Evolutionary conservation across 92 coral and sea anemone species (phyloP).

Genomic region (Diadumene lineata): DNA sequence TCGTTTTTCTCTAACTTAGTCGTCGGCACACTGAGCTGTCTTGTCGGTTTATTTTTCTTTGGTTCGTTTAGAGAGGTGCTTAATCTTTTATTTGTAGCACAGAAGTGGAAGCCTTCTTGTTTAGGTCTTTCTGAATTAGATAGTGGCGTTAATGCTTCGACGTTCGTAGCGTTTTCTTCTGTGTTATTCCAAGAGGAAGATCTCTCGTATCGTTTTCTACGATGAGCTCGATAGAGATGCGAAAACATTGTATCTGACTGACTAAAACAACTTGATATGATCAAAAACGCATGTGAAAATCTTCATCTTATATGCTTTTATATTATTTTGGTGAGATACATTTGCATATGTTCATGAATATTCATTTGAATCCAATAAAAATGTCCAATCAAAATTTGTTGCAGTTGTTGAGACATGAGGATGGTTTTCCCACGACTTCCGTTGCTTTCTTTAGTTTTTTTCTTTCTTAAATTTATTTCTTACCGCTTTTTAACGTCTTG

Average conservation of each 20-base stretch:
- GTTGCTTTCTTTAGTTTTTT: too few relatives aligned
- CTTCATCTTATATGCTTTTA: conserved; percentile 1
- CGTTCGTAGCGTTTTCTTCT: conserved; percentile 17
- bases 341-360: conserved; percentile 24
- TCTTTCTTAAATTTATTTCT: too few relatives aligned
- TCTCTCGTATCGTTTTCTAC: conserved; percentile 59
- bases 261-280: neutral
- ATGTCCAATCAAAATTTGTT: conserved; percentile 16
- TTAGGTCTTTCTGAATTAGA: conserved; percentile 53
- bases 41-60: conserved; percentile 5
- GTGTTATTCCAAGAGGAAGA: conserved; percentile 46
- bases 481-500: too few relatives aligned
- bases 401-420: too few relatives aligned
- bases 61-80: neutral
- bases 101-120: conserved; percentile 66
- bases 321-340: neutral
- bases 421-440: too few relatives aligned
- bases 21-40: conserved; percentile 34
- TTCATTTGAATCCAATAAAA: neutral
- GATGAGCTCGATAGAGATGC: conserved; percentile 53
- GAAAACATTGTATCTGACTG: conserved; percentile 39
- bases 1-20: neutral
- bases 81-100: conserved; percentile 22
- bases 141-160: conserved; percentile 40
- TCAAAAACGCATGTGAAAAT: conserved; percentile 4